Base-by-base conservation (phyloP, 2,888 invertebrate genomes). In the Mellilla xanthometata region DNA sequence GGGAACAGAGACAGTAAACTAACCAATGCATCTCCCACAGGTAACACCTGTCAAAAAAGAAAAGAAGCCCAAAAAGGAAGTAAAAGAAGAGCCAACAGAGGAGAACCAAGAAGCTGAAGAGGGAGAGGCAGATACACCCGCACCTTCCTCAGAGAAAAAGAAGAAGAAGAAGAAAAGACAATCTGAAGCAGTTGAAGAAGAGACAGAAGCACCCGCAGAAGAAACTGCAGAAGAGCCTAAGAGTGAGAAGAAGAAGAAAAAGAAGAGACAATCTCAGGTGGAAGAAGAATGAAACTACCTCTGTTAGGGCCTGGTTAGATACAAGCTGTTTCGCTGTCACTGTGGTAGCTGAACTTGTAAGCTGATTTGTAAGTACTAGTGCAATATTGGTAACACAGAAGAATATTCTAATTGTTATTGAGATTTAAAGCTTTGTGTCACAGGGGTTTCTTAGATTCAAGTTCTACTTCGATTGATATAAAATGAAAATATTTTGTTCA, bases 121-220 rank as follows among this genome's bases (percentile, higher is more conserved):
- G 8, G 34, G 12, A 9, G 52, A 61, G 19, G 55, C 64, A 2
- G 65, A 65, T 12, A 39, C 58, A 5, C 57, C 69, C 11, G 68
- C 64, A 28, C 72, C 72, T 1, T 57, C 65, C 8, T 80, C 81
- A 10, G 90, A 90, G 58, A 91, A 91, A 48, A 91, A 91, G 60
- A 83, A 82, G 53, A 91, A 90, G 60, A 91, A 90, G 63, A 91
- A 91, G 62, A 91, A 87, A 69, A 90, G 87, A 56, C 91, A 90
- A 52, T 84, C 83, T 13, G 81, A 84, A 39, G 60, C 65, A 1
- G 72, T 76, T 4, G 68, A 63, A 31, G 64, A 59, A 1, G 69
- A 72, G 13, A 57, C 64, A 10, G 74, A 71, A 13, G 58, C 50
- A 2, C 26, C 45, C 5, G 55, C 55, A 30, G 61, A 62, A 30